Base-by-base conservation (phyloP, 2,888 invertebrate genomes). In the Tanypteryx hageni region DNA sequence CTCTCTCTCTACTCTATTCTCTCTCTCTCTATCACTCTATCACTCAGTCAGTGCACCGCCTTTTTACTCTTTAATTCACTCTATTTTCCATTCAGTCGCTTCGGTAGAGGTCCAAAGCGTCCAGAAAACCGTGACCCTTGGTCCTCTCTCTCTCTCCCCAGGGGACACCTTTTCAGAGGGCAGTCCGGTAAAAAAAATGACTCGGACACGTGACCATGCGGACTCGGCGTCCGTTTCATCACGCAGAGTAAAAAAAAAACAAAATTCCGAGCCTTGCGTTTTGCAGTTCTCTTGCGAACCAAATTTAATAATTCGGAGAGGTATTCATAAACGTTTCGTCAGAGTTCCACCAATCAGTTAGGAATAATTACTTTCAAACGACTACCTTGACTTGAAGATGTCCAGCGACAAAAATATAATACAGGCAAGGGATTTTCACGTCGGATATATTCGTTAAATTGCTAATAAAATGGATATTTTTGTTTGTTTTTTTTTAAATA, bases 181-280 rank as follows among this genome's bases (percentile, higher is more conserved):
- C n/a, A 68, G 8, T 22, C 68, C 68, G n/a, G 11, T 9, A 68
- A 68, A 68, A 18, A 64, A 64, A 64, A 64, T 64, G n/a, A 76
- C 27, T 76, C 76, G 76, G 76, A 27, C 76, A 76, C 22, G n/a
- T 68, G 68, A 68, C 68, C 22, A 68, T 76, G n/a, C 76, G 76
- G 22, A 22, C 76, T 76, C 22, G 0, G 76, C 76, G 27, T 76
- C 22, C 76, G 76, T 76, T 76, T 76, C 76, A 76, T 76, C 76
- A 76, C 76, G 27, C 27, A 11, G 76, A 18, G 76, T n/a, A 9
- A 11, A 13, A 18, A 76, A 76, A 76, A 22, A 76, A n/a, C 76
- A 5, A 5, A 44, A 44, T 44, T 44, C 22, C 5, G 76, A 76
- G 1, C 76, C 76, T 76, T 76, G 76, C 76, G 27, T 76, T 76